Base-by-base conservation (phyloP, 2,888 invertebrate species). In the Pachliopta kotzebuea region DNA sequence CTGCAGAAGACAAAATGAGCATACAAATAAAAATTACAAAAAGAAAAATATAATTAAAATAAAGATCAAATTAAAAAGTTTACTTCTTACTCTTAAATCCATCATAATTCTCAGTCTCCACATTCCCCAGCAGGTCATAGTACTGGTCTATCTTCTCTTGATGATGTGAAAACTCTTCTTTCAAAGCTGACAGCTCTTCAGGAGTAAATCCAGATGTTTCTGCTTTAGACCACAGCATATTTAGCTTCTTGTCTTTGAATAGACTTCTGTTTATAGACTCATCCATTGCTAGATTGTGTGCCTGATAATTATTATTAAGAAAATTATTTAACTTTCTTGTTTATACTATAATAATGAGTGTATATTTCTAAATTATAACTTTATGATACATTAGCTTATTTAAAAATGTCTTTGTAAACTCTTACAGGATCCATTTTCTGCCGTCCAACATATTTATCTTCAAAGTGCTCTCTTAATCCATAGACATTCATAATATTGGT, bases 141-240 rank as follows among this genome's bases (percentile, higher is more conserved):
- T 97, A 98, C 77, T 98, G 95, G 80, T 98, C 96, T 59, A 98
- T 94, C 87, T 98, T 98, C 72, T 98, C 96, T 81, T 98, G 97
- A 78, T 98, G 98, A 81, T 98, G 98, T 23, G 89, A 86, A 77
- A 98, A 98, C 85, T 98, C 98, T 80, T 98, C 96, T 77, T 95
- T 96, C 20, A 98, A 83, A 0, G 96, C 94, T 66, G 94, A 91
- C 55, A 98, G 81, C 84, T 98, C 98, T 70, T 96, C 95, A 67
- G 94, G 94, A 24, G 95, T 95, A 78, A 98, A 98, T n/a, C 98
- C 98, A 29, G 96, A 94, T 26, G 93, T 86, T 88, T 97, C 96
- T 0, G 98, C 98, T 80, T 97, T 97, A 45, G 95, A 93, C 98
- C 98, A 98, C 7, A 98, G 86, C 79, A 95, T 95, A 79, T 96